phyloP scores from a whole-genome alignment of 2,113 vertebrate genomes.

The Peromyscus californicus region DNA sequence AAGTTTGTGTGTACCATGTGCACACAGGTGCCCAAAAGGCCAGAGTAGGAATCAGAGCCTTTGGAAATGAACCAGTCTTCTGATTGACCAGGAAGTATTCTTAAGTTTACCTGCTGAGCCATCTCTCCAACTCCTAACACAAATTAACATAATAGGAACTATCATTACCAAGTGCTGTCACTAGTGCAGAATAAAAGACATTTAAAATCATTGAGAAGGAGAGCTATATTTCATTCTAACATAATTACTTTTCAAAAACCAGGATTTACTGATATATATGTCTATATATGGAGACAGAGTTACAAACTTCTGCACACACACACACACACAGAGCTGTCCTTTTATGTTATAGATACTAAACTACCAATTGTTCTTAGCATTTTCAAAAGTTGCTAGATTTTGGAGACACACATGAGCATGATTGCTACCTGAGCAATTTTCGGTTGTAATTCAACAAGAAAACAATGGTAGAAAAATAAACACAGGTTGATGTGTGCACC shows the following conservation, averaged over 20 bases:
- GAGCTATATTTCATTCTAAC: not conserved
- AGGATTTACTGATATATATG: not conserved
- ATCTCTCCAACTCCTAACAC: not conserved
- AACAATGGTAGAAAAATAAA: not conserved
- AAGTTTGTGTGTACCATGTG: not conserved
- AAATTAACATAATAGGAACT: conserved; percentile 40
- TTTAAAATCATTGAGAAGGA: not conserved
- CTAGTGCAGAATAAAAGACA: not conserved
- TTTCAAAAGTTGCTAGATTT: conserved; percentile 22
- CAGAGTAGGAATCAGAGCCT: not conserved
- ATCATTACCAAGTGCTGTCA: not conserved
- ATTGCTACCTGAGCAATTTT: not conserved
- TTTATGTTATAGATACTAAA: not conserved
- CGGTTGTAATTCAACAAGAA: not conserved
- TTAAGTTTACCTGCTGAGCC: not conserved
- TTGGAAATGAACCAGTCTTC: not conserved
- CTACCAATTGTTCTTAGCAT: not conserved
- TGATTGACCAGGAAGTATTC: not conserved
- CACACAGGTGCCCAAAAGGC: too few species aligned
- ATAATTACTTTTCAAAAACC: not conserved
- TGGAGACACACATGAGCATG: not conserved
- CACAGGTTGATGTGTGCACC: not conserved
- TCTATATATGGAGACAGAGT: not conserved
- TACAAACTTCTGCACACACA: not conserved
- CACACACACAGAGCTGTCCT: not conserved